phyloP scores from a whole-genome alignment of 2,888 invertebrate genomes.

The Rotaria magnacalcarata region DNA sequence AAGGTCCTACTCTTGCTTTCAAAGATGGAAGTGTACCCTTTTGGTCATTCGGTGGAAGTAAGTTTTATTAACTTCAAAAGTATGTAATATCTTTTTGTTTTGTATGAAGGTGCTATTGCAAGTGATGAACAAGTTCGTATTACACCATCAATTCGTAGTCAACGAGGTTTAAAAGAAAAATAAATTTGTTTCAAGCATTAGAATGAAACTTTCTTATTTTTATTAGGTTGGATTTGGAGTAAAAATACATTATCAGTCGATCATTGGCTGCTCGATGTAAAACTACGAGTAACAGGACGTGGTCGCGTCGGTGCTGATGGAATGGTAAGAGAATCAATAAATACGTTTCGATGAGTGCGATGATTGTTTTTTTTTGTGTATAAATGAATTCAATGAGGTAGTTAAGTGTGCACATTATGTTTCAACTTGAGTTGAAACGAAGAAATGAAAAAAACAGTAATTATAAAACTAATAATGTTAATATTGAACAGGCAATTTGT shows the following conservation, averaged over 20 bases:
- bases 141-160: constrained; percentile 87
- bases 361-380: background rate
- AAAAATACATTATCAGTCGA: constrained; percentile 78
- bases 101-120: constrained; percentile 79
- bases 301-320: constrained; percentile 97
- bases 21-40: constrained; percentile 96
- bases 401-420: background rate
- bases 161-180: constrained; percentile 67
- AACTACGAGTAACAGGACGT: constrained; percentile 85
- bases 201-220: background rate
- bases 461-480: background rate
- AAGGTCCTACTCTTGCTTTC: constrained; percentile 95
- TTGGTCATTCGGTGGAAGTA: constrained; percentile 86
- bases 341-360: background rate
- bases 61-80: background rate
- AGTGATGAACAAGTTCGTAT: constrained; percentile 90
- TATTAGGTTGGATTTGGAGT: constrained; percentile 77
- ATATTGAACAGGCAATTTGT: background rate
- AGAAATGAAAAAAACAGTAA: background rate
- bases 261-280: constrained; percentile 90
- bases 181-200: background rate
- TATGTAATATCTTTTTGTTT: background rate
- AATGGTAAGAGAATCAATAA: constrained; percentile 65
- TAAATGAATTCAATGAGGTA: background rate
- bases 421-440: too few relatives aligned